Percentiles rank a stretch among this genome's conserved stretches.
Evolutionary conservation across 2,797 vertebrate species (phyloP).

Genomic region (Eulemur rubriventer): DNA sequence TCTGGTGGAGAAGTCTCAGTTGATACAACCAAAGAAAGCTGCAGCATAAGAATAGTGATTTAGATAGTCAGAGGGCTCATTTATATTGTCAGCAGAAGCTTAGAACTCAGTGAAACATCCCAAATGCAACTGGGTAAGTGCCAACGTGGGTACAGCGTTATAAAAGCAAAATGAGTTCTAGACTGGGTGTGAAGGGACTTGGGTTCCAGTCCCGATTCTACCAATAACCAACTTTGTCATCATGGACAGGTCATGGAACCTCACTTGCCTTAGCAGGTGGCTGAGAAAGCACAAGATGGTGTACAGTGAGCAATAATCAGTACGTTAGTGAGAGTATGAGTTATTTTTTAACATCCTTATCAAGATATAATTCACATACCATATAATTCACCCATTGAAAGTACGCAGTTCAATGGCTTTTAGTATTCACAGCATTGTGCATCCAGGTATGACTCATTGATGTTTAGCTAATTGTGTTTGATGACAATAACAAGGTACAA

Average conservation of each 20-base stretch:
- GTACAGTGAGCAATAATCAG: background rate
- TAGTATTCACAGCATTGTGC: background rate
- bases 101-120: background rate
- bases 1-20: background rate
- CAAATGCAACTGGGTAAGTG: background rate
- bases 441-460: background rate
- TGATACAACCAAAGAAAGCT: background rate
- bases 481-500: background rate
- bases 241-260: background rate
- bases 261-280: background rate
- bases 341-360: background rate
- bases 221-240: background rate
- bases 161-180: constrained; percentile 34
- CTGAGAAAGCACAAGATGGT: background rate
- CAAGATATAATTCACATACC: background rate
- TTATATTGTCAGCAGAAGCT: background rate
- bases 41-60: background rate
- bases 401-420: background rate
- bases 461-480: constrained; percentile 22
- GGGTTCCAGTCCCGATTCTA: background rate
- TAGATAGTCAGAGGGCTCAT: background rate
- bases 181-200: background rate
- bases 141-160: background rate
- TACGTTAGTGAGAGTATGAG: background rate
- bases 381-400: background rate